Base-by-base conservation (phyloP, 2,888 invertebrate species). In the Sesia bembeciformis region DNA sequence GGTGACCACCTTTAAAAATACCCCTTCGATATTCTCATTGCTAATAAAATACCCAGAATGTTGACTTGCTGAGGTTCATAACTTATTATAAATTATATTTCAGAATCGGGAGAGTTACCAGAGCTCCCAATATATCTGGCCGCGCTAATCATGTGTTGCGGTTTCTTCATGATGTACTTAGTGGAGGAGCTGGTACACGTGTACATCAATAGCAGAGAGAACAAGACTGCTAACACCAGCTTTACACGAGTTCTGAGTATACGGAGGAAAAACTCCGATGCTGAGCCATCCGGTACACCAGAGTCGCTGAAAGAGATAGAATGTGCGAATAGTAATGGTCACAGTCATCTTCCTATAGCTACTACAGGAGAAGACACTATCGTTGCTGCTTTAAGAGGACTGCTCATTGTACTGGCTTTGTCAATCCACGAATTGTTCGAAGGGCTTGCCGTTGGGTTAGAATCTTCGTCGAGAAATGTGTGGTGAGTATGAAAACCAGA, bases 351-450 rank as follows among this genome's bases (percentile, higher is more conserved):
- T 23, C 66, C 77, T 49, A 51, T 70, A 4, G 64, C 65, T 0
- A 57, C 67, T 4, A n/a, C 53, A 0, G 66, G 71, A 3, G 82
- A 84, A 7, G 84, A 84, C 49, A 80, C 82, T 0, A 79, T 91
- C 4, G 89, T 91, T 52, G 87, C 86, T 0, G 84, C 90, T 5
- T 70, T 95, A 54, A 89, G 94, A 63, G 96, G 94, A 0, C 82
- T 97, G 40, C 84, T 97, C 41, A 93, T 96, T 46, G 95, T 97
- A 0, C 76, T 96, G 55, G 96, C 96, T 0, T 76, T 89, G 53
- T 89, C 88, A 0, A 91, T 97, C 49, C 97, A 97, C 68, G 96
- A 96, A 72, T 85, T 96, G 6, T 96, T 97, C 70, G 96, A 97
- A 84, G 97, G 96, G 0, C 85, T 96, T 49, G 94, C 96, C 5